Evolutionary conservation across 2,797 vertebrate species (phyloP).

Genomic region (Cheirogaleus major): DNA sequence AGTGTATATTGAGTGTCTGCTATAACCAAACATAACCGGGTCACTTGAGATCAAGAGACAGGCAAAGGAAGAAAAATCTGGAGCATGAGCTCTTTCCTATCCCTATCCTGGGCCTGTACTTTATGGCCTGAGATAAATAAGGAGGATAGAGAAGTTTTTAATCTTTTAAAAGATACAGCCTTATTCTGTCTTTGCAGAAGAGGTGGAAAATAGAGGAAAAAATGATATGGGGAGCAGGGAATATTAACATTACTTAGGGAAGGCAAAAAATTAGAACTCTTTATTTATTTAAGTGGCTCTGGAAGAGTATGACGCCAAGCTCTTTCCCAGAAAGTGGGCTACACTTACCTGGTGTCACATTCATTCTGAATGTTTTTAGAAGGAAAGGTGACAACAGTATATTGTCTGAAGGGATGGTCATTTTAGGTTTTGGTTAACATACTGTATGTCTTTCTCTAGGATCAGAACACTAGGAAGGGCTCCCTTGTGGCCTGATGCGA

Average conservation of each 20-base stretch:
- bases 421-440: background rate
- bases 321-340: slow-evolving; percentile 1
- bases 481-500: background rate
- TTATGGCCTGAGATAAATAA: background rate
- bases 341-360: background rate
- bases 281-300: slow-evolving; percentile 1
- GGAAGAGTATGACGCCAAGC: background rate
- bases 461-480: background rate
- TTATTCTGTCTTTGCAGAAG: slow-evolving; percentile 3
- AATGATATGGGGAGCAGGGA: background rate
- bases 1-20: background rate
- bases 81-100: background rate
- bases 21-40: background rate
- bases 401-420: background rate
- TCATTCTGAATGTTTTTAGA: background rate
- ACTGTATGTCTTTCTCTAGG: background rate
- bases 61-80: background rate
- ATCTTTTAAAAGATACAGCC: background rate
- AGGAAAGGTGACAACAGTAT: background rate
- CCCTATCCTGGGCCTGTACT: background rate
- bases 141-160: background rate
- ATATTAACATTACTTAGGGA: background rate
- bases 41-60: background rate
- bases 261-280: background rate
- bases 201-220: slow-evolving; percentile 28